Evolutionary conservation across 2,113 vertebrate species (phyloP).

Genomic region (Cyanistes caeruleus): DNA sequence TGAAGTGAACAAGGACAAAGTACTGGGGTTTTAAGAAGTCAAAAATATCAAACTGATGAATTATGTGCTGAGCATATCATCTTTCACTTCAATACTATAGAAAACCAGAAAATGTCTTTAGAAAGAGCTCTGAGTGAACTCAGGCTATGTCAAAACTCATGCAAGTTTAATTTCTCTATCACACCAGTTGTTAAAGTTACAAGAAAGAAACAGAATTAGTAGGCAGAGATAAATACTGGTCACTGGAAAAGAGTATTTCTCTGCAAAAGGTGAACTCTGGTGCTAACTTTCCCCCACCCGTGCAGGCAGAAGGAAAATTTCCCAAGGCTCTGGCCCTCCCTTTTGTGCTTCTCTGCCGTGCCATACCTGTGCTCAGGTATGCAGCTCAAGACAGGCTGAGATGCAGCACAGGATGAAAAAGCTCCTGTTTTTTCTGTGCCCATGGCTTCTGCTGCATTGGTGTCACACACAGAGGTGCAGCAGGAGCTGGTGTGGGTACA

Average conservation of each 20-base stretch:
- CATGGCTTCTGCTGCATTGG: neutral
- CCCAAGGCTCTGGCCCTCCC: neutral
- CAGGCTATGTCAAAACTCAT: neutral
- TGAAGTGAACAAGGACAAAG: slow-evolving; percentile 40
- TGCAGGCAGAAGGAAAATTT: neutral
- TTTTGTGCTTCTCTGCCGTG: neutral
- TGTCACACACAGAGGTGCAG: neutral
- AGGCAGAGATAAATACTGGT: neutral
- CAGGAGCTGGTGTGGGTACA: neutral
- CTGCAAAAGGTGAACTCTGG: neutral
- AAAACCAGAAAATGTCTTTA: neutral
- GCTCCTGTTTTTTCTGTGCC: neutral
- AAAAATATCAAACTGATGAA: slow-evolving; percentile 35
- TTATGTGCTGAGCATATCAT: slow-evolving; percentile 7
- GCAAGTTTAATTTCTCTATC: neutral
- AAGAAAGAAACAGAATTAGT: neutral
- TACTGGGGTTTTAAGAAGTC: neutral
- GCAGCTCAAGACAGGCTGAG: neutral
- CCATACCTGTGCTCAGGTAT: neutral
- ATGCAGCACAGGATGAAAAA: neutral
- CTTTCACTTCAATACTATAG: neutral
- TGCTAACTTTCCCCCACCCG: neutral
- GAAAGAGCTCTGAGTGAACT: neutral
- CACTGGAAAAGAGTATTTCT: neutral
- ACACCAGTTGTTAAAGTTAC: neutral